These are phyloP conservation scores for Ailuropoda melanoleuca DNA, from an alignment of 2,113 vertebrate genomes.

Conservation along the genomic window DNA sequence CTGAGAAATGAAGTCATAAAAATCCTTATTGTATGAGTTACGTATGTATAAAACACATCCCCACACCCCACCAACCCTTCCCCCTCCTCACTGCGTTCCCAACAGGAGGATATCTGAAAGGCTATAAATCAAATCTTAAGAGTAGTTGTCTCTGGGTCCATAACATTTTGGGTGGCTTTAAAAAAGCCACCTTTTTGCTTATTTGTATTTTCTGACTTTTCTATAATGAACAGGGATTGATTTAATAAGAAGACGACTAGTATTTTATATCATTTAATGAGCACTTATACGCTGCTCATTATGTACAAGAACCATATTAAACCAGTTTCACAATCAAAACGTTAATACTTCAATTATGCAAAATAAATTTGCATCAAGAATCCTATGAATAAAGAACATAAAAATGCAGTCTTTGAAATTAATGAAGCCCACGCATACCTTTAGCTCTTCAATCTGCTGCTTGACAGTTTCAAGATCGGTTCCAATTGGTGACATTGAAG, in stretches of 20 bases:
- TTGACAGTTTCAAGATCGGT: constrained; percentile 99
- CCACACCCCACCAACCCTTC: not conserved
- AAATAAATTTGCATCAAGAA: not conserved
- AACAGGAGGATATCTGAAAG: not conserved
- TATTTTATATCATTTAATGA: not conserved
- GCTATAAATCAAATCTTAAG: not conserved
- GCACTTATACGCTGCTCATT: not conserved
- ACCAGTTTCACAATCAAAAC: not conserved
- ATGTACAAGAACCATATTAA: not conserved
- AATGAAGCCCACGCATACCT: constrained; percentile 86
- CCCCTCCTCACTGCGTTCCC: not conserved
- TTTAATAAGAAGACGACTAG: not conserved
- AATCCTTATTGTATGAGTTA: not conserved
- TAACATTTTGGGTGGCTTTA: not conserved
- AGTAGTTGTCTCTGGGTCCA: not conserved
- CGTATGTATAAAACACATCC: not conserved
- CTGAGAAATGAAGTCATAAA: not conserved
- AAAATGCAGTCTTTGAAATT: not conserved
- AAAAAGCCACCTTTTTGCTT: not conserved
- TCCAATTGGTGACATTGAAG: constrained; percentile 96
- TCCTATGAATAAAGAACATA: not conserved
- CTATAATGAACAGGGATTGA: not conserved
- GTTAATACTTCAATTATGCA: not conserved
- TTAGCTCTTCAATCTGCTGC: constrained; percentile 97
- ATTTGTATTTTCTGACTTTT: constrained; percentile 24